Conservation (phyloP, 2,113 vertebrate genomes). For the Alligator sinensis region DNA sequence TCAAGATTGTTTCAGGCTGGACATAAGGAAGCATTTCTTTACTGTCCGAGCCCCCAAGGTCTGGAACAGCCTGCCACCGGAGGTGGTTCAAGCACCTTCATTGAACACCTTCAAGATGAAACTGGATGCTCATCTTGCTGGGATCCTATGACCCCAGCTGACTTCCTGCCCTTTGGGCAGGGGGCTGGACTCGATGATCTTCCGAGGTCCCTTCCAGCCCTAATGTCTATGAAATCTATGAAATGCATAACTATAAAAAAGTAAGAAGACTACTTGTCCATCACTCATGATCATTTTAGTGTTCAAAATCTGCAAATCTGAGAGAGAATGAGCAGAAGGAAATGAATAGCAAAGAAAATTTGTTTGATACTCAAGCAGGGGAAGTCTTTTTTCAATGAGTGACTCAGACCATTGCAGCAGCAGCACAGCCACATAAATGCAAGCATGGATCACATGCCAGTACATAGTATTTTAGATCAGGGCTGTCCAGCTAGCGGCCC, state of each 20-base stretch:
- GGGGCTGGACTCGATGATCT: too few relatives aligned
- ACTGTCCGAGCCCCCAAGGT: too few relatives aligned
- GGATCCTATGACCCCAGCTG: too few relatives aligned
- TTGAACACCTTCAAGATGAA: too few relatives aligned
- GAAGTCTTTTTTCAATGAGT: slow-evolving; percentile 8
- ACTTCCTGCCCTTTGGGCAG: too few relatives aligned
- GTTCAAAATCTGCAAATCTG: background rate
- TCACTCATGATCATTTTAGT: background rate
- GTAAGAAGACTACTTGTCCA: background rate
- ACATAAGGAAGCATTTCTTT: too few relatives aligned
- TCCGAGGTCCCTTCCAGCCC: too few relatives aligned
- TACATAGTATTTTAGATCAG: background rate
- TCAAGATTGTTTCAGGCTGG: too few relatives aligned
- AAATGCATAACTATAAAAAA: background rate
- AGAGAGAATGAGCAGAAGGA: background rate
- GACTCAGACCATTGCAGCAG: slow-evolving; percentile 28
- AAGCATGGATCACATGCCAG: background rate
- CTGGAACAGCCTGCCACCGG: too few relatives aligned
- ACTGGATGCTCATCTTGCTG: too few relatives aligned
- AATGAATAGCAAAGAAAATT: background rate
- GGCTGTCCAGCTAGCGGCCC: too few relatives aligned
- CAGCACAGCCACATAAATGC: slow-evolving; percentile 14
- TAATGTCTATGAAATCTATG: background rate
- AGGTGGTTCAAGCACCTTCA: too few relatives aligned
- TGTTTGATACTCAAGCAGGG: background rate